Percentiles rank a stretch among this genome's conserved stretches.
These are phyloP conservation scores for Aphrophora alni DNA, from an alignment of 2,888 invertebrate genomes.

Conservation along the genomic window DNA sequence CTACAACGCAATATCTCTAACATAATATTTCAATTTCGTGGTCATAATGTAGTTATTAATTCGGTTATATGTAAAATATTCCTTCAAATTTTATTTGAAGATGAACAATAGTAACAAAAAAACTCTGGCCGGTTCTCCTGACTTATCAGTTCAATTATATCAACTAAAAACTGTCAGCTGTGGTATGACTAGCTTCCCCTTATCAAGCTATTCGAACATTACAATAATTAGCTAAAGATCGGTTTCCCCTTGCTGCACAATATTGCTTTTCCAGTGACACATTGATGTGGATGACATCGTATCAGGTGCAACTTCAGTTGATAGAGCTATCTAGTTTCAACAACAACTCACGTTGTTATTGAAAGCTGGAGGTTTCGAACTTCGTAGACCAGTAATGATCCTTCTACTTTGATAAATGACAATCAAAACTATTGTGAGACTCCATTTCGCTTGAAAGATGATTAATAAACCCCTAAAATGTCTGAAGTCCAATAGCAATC, in stretches of 20 bases:
- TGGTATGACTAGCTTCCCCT: background rate
- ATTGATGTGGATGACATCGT: background rate
- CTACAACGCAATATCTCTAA: conserved; percentile 16
- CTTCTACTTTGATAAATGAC: background rate
- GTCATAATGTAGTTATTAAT: conserved; percentile 10
- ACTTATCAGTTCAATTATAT: background rate
- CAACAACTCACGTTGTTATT: background rate
- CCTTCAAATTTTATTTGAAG: background rate
- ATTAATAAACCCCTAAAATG: background rate
- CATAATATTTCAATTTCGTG: conserved; percentile 13
- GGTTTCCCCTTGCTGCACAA: background rate
- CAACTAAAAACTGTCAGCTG: background rate
- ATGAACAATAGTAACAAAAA: background rate
- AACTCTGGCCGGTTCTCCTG: background rate
- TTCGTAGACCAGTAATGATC: conserved; percentile 6
- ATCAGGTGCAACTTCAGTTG: background rate
- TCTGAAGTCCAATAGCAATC: background rate
- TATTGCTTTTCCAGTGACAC: background rate
- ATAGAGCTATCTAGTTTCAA: background rate
- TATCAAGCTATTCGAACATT: background rate
- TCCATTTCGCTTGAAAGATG: background rate
- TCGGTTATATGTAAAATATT: conserved; percentile 20
- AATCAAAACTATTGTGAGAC: background rate
- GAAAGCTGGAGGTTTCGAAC: conserved; percentile 12
- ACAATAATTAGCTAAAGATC: background rate